Evolutionary conservation across 2,888 invertebrate genomes (phyloP).

Genomic region (Eucera pruinosa): DNA sequence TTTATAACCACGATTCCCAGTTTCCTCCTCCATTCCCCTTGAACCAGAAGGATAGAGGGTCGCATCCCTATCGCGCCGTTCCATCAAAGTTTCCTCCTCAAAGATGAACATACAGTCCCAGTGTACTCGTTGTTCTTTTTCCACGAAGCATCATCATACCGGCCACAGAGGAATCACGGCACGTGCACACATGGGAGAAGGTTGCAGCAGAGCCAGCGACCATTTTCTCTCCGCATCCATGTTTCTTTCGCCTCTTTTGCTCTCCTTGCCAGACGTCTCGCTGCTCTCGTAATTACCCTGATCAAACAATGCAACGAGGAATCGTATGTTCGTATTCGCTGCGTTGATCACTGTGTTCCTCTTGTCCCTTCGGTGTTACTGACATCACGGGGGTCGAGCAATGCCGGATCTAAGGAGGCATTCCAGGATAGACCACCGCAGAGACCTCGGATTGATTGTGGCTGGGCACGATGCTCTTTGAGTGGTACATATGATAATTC

Average conservation of each 20-base stretch:
- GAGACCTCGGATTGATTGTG: slow-evolving; percentile 49
- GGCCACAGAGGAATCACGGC: not conserved
- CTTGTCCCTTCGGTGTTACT: slow-evolving; percentile 1
- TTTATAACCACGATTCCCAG: not conserved
- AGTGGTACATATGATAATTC: slow-evolving; percentile 53
- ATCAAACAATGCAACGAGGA: slow-evolving; percentile 78
- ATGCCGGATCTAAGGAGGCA: slow-evolving; percentile 47
- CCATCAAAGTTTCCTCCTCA: slow-evolving; percentile 46
- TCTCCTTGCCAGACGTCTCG: slow-evolving; percentile 60
- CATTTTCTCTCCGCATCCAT: slow-evolving; percentile 25
- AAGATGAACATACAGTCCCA: slow-evolving; percentile 22
- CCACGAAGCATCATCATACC: slow-evolving; percentile 21
- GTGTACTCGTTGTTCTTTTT: slow-evolving; percentile 27
- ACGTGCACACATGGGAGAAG: not conserved
- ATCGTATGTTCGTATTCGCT: slow-evolving; percentile 47
- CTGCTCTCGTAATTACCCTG: slow-evolving; percentile 78
- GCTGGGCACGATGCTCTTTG: slow-evolving; percentile 48
- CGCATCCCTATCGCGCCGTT: slow-evolving; percentile 52
- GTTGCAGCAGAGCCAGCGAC: slow-evolving; percentile 10
- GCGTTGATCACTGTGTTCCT: slow-evolving; percentile 8
- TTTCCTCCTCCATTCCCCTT: slow-evolving; percentile 9
- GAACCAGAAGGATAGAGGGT: slow-evolving; percentile 19
- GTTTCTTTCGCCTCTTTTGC: slow-evolving; percentile 58
- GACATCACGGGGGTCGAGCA: slow-evolving; percentile 12
- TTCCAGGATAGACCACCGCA: slow-evolving; percentile 52